phyloP scores from a whole-genome alignment of 2,888 invertebrate genomes.

The Pseudococcus longispinus region DNA sequence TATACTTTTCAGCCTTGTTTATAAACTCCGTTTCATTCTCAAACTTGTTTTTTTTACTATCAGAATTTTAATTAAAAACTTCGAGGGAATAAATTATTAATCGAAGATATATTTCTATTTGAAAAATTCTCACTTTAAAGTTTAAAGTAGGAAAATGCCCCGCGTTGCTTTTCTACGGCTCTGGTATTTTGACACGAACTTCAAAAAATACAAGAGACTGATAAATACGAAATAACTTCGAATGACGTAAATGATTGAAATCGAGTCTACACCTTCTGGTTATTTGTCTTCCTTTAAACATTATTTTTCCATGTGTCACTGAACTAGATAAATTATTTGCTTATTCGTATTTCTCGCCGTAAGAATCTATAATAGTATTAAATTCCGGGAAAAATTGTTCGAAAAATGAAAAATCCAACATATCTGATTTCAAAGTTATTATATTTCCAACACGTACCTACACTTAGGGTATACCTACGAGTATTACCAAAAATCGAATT shows the following conservation, averaged over 20 bases:
- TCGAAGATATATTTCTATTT: too few species aligned
- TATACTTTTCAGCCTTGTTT: too few species aligned
- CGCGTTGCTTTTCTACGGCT: too few species aligned
- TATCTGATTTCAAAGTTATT: background rate
- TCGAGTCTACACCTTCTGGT: background rate
- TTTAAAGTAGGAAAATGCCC: too few species aligned
- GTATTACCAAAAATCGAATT: background rate
- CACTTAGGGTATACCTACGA: background rate
- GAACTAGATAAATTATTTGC: background rate
- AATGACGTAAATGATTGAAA: background rate
- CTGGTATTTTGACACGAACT: too few species aligned
- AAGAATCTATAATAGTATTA: background rate
- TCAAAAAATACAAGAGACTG: background rate
- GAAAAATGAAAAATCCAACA: background rate
- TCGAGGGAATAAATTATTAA: too few species aligned
- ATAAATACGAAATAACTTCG: background rate
- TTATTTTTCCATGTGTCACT: slow-evolving; percentile 3
- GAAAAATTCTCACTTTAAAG: too few species aligned
- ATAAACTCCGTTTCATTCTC: too few species aligned
- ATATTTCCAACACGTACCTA: background rate
- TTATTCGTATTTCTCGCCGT: background rate
- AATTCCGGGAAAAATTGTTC: background rate
- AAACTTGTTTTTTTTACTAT: too few species aligned
- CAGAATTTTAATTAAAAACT: too few species aligned
- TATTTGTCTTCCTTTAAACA: background rate